Conservation (phyloP, 2,888 invertebrate species). For the Cordilura impudica region DNA sequence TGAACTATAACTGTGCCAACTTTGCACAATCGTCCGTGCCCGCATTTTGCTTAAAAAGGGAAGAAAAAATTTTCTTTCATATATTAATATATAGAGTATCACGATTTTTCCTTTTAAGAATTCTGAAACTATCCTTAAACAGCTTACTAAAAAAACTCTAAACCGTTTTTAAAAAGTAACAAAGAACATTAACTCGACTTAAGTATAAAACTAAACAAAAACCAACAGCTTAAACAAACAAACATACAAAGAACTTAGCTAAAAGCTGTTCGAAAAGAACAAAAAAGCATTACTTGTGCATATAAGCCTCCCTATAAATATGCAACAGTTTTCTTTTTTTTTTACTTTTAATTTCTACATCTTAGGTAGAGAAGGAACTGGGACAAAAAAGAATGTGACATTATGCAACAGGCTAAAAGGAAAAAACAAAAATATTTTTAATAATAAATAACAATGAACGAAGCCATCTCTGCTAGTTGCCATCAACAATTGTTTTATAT, state of each 20-base stretch:
- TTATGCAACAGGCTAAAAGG: conserved; percentile 57
- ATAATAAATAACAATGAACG: background rate
- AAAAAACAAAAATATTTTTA: background rate
- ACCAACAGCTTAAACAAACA: conserved; percentile 3
- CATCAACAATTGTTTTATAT: background rate
- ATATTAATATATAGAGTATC: no score
- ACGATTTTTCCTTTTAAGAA: no score
- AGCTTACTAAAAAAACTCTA: background rate
- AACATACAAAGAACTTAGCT: background rate
- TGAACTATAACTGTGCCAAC: no score
- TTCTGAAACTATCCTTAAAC: no score
- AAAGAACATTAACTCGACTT: no score
- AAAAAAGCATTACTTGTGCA: background rate
- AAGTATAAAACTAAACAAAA: background rate
- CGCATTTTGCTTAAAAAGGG: no score
- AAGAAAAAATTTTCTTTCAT: no score
- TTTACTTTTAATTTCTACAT: background rate
- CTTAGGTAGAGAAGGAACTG: background rate
- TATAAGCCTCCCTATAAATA: conserved; percentile 36
- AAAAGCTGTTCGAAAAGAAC: background rate
- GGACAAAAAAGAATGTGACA: background rate
- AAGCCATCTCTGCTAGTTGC: conserved; percentile 1
- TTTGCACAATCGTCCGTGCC: no score
- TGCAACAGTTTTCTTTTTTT: conserved; percentile 50
- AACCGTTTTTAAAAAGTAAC: background rate